Percentiles rank a stretch among this genome's conserved stretches.
phyloP scores from a whole-genome alignment of 2,797 vertebrate species.

The Tolypeutes matacus region DNA sequence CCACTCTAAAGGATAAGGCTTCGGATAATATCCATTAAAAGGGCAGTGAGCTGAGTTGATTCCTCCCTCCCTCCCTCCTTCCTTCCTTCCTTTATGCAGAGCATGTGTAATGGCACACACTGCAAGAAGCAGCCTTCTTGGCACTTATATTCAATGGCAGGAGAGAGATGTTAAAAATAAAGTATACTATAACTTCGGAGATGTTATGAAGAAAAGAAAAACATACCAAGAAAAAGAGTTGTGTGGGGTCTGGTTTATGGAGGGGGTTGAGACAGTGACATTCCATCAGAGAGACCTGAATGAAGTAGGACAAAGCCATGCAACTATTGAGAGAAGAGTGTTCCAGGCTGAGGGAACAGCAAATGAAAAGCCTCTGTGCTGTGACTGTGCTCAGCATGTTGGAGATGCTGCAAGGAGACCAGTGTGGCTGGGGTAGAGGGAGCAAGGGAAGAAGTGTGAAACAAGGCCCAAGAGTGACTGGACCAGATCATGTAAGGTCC shows the following conservation, averaged over 20 bases:
- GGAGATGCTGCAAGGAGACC: background rate
- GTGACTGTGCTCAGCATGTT: background rate
- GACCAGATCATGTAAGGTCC: background rate
- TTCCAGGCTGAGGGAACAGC: background rate
- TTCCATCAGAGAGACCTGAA: background rate
- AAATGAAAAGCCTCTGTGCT: background rate
- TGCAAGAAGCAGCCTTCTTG: background rate
- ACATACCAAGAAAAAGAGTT: background rate
- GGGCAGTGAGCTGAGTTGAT: background rate
- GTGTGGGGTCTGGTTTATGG: too few species aligned
- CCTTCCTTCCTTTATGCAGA: background rate
- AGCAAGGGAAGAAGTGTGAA: accelerated
- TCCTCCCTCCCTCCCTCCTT: background rate
- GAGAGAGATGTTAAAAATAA: background rate
- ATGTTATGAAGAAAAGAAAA: background rate
- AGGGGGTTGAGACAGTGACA: background rate
- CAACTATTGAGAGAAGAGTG: background rate
- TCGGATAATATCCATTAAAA: constrained; percentile 21
- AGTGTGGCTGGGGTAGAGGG: background rate
- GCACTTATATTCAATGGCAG: background rate
- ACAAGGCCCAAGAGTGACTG: background rate
- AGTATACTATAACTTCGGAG: background rate
- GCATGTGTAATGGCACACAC: too few species aligned
- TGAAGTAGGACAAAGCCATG: background rate
- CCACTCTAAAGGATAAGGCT: background rate